Base-by-base conservation (phyloP, 2,888 invertebrate genomes). In the Lasioglossum oenotherae region DNA sequence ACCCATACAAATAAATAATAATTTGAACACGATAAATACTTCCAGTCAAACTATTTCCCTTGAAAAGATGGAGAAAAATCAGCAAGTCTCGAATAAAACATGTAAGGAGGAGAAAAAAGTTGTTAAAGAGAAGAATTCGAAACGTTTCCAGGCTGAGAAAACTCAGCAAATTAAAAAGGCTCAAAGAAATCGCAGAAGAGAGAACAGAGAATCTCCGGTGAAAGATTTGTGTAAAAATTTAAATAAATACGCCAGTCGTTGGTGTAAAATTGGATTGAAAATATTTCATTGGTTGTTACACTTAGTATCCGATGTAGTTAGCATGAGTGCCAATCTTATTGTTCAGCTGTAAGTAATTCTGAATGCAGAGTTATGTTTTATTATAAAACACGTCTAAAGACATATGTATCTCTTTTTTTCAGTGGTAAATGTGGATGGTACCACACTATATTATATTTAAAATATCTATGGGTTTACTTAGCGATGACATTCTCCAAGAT, bases 241-340 rank as follows among this genome's bases (percentile, higher is more conserved):
- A 84, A 96, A 96, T 88, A 95, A 96, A 87, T 96, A 96, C 89
- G 94, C 96, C 35, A 95, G 95, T 86, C 95, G 96, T 73, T 96
- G 96, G 96, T 96, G 96, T 94, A 96, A 96, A 94, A 94, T 96
- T 81, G 95, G 95, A 82, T 93, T 96, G 57, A 96, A 96, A 92
- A 96, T 98, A 82, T 94, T 98, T 81, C 96, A 97, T 82, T 98
- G 98, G 98, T 96, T 98, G 84, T 96, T 97, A 88, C 97, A 97
- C 95, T 96, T 98, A 91, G 96, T 98, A 41, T 97, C 97, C 44
- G 98, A 98, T 94, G 97, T 98, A 90, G 96, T 97, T 90, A 97
- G 97, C 84, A 97, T 98, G 96, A 98, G 98, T 93, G 96, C 96
- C 64, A 97, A 97, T 94, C 96, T 97, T 85, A 96, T 97, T 80